Evolutionary conservation across 2,113 vertebrate species (phyloP), one percentile per base, ranked within the genome.

Genomic region (Cyanoderma ruficeps): DNA sequence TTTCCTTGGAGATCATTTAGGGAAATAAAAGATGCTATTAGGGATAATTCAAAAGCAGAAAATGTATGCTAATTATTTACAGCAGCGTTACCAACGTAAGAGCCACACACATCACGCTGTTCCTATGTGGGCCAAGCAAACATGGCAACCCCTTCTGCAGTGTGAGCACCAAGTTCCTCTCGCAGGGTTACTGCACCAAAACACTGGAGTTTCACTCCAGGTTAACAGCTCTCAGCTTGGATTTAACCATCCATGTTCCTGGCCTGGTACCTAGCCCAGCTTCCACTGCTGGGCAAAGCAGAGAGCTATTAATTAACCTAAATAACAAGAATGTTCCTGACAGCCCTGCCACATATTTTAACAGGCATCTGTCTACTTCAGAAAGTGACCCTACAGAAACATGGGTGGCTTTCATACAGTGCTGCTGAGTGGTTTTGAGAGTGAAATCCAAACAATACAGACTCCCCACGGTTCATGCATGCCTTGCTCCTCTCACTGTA

Each of bases 391-490:
- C 56, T 24, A 6, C 12, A 61, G 56, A 78, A n/a, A n/a, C 47
- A 30, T 1, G 47, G 37, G 74, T 20, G 30, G 5, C 7, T 87
- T 55, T 14, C 8, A 27, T 3, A 39, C 64, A 69, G 39, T 11
- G 20, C 39, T 69, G 46, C 39, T 53, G 39, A 53, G 39, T 23
- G 27, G 27, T 19, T 52, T 69, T 15, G 39, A 61, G 23, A 78
- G 28, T 28, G 20, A 61, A 61, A 39, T n/a, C 27, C 47, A 28
- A 39, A 28, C 2, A 1, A 37, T 19, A 55, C 1, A 1, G 55
- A 70, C 53, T 61, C 13, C 13, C n/a, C n/a, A n/a, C 0, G 0
- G 39, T 10, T 53, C 39, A 39, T 3, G 2, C 4, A 7, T 3
- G 6, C 55, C n/a, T 53, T 23, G n/a, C 25, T 46, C 47, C 55